These are phyloP conservation scores for Poecilia wingei DNA, from an alignment of 2,797 vertebrate species.

Conservation along the genomic window DNA sequence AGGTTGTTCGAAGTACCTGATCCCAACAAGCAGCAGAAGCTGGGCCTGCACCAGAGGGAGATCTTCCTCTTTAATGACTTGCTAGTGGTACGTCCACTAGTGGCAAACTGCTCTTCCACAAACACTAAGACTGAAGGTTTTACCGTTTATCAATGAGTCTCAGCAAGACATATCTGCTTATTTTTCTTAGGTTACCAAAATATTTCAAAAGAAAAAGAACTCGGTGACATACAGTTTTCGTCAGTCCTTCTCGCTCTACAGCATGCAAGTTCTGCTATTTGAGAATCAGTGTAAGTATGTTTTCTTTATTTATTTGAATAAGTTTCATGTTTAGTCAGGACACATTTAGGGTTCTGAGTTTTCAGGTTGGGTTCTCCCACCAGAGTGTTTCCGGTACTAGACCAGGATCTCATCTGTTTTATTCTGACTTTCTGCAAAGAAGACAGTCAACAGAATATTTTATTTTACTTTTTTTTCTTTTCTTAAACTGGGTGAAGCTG, in stretches of 20 bases:
- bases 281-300: slow-evolving; percentile 94
- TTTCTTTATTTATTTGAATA: not conserved
- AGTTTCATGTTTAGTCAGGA: not conserved
- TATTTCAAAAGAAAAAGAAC: slow-evolving; percentile 99
- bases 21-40: slow-evolving; percentile 96
- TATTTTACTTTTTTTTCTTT: no score
- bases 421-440: not conserved
- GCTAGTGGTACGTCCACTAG: slow-evolving; percentile 86
- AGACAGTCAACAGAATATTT: not conserved
- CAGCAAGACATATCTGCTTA: slow-evolving; percentile 1
- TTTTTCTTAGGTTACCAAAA: slow-evolving; percentile 91
- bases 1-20: slow-evolving; percentile 96
- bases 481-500: no score
- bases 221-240: slow-evolving; percentile 97
- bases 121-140: not conserved
- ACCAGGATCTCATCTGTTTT: not conserved
- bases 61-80: slow-evolving; percentile 99
- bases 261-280: slow-evolving; percentile 96
- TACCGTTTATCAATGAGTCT: slow-evolving; percentile 1
- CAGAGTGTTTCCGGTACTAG: not conserved
- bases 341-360: not conserved
- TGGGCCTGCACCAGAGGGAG: slow-evolving; percentile 95
- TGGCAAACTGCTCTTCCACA: slow-evolving; percentile 43
- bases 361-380: not conserved
- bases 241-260: slow-evolving; percentile 95